Percentiles rank a stretch among this genome's conserved stretches.
These are phyloP conservation scores for Tribolium madens DNA, from an alignment of 1,140 invertebrate genomes.

Conservation along the genomic window DNA sequence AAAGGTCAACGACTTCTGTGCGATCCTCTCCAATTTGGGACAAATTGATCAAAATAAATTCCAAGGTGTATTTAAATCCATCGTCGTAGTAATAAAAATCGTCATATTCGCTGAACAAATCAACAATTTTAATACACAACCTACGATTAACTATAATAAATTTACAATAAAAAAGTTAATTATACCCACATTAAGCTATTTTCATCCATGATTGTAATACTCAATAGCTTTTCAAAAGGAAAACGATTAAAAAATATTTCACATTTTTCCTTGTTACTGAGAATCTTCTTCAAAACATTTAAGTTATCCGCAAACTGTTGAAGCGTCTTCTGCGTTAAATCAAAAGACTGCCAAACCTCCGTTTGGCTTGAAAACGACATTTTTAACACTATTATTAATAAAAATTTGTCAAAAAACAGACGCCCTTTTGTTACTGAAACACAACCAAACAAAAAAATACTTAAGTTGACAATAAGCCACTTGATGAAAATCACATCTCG, in stretches of 20 bases:
- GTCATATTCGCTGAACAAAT: not conserved
- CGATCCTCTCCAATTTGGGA: not conserved
- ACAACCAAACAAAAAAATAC: not conserved
- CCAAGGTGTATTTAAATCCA: not conserved
- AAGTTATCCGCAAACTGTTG: not conserved
- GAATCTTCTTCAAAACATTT: not conserved
- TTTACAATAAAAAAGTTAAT: not conserved
- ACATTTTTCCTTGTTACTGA: not conserved
- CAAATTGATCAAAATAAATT: conserved; percentile 33
- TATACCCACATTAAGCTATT: not conserved
- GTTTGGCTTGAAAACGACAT: no score
- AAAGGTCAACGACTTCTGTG: not conserved
- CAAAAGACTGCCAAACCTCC: conserved; percentile 1
- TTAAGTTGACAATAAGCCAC: not conserved
- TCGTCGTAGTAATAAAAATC: not conserved
- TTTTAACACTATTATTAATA: no score
- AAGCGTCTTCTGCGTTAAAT: not conserved
- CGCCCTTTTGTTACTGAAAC: not conserved
- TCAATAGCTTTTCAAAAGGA: conserved; percentile 12
- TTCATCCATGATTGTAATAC: not conserved
- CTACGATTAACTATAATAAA: not conserved
- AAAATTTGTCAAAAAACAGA: no score
- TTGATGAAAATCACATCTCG: not conserved
- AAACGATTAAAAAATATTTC: not conserved
- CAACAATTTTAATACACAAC: not conserved